Percentiles rank a stretch among this genome's conserved stretches.
phyloP scores from a whole-genome alignment of 2,888 invertebrate genomes.

The Parnassius smintheus region DNA sequence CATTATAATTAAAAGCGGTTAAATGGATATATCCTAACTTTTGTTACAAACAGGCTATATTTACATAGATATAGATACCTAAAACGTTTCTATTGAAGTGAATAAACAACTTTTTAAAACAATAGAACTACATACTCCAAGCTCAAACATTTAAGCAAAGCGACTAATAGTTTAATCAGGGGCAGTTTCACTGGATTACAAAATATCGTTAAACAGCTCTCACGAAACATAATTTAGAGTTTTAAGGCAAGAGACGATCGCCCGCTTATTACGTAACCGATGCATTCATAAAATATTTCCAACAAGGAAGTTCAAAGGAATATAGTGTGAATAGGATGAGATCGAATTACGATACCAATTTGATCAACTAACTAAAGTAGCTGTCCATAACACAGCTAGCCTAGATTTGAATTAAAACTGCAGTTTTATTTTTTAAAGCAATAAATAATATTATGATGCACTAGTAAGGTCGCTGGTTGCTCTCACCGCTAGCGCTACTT shows the following conservation, averaged over 20 bases:
- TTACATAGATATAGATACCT: no score
- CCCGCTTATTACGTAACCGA: conserved; percentile 14
- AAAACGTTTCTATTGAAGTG: no score
- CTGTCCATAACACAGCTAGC: background rate
- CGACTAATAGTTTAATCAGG: background rate
- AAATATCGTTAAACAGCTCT: background rate
- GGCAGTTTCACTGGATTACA: background rate
- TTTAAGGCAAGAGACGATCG: conserved; percentile 6
- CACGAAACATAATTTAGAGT: background rate
- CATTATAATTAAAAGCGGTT: no score
- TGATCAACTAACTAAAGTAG: background rate
- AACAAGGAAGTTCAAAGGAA: no score
- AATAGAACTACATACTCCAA: no score
- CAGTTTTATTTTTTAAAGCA: conserved; percentile 22
- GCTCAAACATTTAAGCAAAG: no score
- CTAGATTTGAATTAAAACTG: background rate
- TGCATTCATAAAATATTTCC: conserved; percentile 15
- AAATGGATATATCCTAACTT: no score
- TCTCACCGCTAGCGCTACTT: conserved; percentile 36
- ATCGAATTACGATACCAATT: conserved; percentile 14
- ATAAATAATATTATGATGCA: conserved; percentile 40
- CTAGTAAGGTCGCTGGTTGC: conserved; percentile 48
- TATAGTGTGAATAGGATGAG: no score
- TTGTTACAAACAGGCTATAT: no score
- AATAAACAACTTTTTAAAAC: no score